phyloP scores from a whole-genome alignment of 2,797 vertebrate genomes.

The Enteromius treurensis region DNA sequence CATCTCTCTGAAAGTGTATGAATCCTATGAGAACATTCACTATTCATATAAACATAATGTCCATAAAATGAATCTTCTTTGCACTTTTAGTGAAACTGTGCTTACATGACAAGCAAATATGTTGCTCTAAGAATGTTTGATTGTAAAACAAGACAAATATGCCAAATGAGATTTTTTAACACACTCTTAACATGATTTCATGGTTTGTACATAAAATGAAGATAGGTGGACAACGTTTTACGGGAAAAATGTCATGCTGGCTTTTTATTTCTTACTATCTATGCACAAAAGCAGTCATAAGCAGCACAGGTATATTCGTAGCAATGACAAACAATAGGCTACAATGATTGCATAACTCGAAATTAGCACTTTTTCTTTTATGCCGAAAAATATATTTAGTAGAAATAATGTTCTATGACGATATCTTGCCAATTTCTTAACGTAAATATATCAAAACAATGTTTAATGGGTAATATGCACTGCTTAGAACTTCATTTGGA shows the following conservation, averaged over 20 bases:
- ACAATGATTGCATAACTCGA: neutral
- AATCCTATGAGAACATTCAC: too few species aligned
- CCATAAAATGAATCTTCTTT: neutral
- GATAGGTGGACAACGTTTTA: neutral
- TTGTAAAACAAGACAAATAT: neutral
- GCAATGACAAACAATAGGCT: neutral
- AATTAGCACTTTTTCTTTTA: neutral
- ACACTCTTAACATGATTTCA: neutral
- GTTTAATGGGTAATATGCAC: neutral
- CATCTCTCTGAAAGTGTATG: neutral
- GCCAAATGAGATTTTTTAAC: neutral
- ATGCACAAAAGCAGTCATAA: neutral
- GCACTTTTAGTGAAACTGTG: neutral
- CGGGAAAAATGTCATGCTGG: neutral
- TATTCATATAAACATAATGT: too few species aligned
- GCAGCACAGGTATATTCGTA: neutral
- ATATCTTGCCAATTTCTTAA: neutral
- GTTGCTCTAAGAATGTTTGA: neutral
- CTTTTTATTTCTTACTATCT: neutral
- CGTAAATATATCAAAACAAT: neutral
- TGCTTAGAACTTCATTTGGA: neutral
- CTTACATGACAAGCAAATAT: neutral
- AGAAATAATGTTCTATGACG: neutral
- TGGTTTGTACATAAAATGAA: neutral
- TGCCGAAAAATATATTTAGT: neutral